These are phyloP conservation scores for Erpetoichthys calabaricus DNA, from an alignment of 2,797 vertebrate genomes.

Conservation along the genomic window DNA sequence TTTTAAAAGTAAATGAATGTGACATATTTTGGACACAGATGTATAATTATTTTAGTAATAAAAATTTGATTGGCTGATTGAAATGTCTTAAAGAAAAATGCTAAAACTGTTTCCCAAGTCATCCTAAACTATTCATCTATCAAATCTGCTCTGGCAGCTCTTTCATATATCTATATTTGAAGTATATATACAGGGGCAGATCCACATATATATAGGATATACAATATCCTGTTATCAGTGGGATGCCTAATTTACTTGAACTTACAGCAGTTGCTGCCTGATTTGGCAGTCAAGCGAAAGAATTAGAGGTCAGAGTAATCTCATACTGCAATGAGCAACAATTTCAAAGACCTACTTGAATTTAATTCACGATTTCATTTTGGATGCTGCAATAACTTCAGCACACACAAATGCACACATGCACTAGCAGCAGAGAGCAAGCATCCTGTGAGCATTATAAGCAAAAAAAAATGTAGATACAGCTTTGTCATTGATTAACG, in stretches of 20 bases:
- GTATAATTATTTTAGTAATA: no score
- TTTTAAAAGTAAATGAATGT: no score
- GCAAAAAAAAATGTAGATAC: neutral
- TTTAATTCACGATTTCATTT: slow-evolving; percentile 1
- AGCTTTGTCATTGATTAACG: neutral
- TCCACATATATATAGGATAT: neutral
- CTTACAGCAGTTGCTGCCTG: slow-evolving; percentile 1
- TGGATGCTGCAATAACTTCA: neutral
- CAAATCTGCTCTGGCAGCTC: no score
- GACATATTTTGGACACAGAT: no score
- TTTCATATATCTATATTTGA: no score
- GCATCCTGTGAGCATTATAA: neutral
- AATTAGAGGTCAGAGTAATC: slow-evolving; percentile 3
- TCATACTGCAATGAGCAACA: slow-evolving; percentile 4
- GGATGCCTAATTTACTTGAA: slow-evolving; percentile 10
- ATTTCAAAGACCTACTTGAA: slow-evolving; percentile 3
- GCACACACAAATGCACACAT: neutral
- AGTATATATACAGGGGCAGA: neutral
- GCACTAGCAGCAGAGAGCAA: neutral
- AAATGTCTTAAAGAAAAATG: no score
- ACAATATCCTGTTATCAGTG: slow-evolving; percentile 4
- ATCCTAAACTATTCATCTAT: no score
- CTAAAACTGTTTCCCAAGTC: no score
- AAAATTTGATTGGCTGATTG: no score
- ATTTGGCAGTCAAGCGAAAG: slow-evolving; percentile 2